These are phyloP conservation scores for Liparis tanakae DNA, from an alignment of 2,797 vertebrate species.

Conservation along the genomic window DNA sequence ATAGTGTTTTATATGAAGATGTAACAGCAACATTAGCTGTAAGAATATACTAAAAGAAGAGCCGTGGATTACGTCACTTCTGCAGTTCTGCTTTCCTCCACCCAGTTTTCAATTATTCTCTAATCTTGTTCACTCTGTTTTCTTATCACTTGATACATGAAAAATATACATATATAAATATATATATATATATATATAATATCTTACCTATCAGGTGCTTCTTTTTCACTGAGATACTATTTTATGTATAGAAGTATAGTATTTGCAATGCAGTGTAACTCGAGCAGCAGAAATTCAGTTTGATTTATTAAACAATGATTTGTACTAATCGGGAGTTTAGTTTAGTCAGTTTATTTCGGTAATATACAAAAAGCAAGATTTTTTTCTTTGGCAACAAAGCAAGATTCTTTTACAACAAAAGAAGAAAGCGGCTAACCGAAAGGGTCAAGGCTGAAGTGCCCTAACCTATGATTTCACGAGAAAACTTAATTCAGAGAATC, in stretches of 20 bases:
- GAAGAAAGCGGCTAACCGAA: too few relatives aligned
- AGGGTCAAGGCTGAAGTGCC: too few relatives aligned
- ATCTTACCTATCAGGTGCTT: slow-evolving; percentile 69
- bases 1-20: slow-evolving; percentile 58
- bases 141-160: slow-evolving; percentile 59
- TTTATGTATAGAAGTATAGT: slow-evolving; percentile 82
- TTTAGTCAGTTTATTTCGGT: too few relatives aligned
- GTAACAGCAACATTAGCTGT: slow-evolving; percentile 19
- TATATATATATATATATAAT: slow-evolving; percentile 41
- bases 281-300: slow-evolving; percentile 68
- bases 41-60: slow-evolving; percentile 30
- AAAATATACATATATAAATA: slow-evolving; percentile 40
- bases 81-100: slow-evolving; percentile 63
- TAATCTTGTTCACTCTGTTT: slow-evolving; percentile 68
- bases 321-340: slow-evolving; percentile 67
- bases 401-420: too few relatives aligned
- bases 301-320: slow-evolving; percentile 86
- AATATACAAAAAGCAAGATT: too few relatives aligned
- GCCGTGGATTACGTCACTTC: slow-evolving; percentile 38
- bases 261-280: slow-evolving; percentile 77
- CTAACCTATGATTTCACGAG: too few relatives aligned
- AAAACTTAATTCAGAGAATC: too few relatives aligned
- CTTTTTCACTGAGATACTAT: slow-evolving; percentile 71
- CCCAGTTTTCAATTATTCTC: slow-evolving; percentile 69
- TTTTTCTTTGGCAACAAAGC: too few relatives aligned